Conservation (phyloP, 2,797 vertebrate genomes). For the Macropodus opercularis region DNA sequence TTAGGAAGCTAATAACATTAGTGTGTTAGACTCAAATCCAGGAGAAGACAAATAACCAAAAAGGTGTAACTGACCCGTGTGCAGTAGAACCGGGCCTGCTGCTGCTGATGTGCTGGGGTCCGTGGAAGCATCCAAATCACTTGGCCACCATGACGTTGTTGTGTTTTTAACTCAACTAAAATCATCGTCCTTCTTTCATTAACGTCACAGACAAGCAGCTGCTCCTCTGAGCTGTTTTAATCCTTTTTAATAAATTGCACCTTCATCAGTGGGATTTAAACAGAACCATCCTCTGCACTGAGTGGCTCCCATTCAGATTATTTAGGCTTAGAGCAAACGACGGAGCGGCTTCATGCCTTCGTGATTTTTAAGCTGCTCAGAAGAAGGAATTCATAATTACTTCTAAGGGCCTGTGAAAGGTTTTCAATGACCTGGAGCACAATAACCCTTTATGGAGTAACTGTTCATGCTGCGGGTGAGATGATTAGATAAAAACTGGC, state of each 20-base stretch:
- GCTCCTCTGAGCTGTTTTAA: constrained; percentile 23
- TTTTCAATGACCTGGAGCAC: constrained; percentile 60
- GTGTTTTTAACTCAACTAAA: not conserved
- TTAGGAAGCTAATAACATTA: too few species aligned
- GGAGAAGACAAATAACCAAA: too few species aligned
- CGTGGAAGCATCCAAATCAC: not conserved
- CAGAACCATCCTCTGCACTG: constrained; percentile 1
- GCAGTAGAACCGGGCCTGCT: too few species aligned
- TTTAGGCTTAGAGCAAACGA: constrained; percentile 10
- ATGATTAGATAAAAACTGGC: constrained; percentile 44
- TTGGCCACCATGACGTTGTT: not conserved
- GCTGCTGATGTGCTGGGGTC: too few species aligned
- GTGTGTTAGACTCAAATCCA: too few species aligned
- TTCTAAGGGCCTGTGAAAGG: constrained; percentile 38
- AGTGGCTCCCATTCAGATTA: constrained; percentile 37
- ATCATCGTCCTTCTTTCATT: not conserved
- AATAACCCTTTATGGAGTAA: constrained; percentile 55
- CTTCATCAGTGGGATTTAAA: constrained; percentile 40
- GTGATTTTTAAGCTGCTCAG: constrained; percentile 52
- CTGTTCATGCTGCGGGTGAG: constrained; percentile 23
- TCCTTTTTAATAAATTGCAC: constrained; percentile 20
- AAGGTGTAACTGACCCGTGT: too few species aligned
- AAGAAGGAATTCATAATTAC: constrained; percentile 63
- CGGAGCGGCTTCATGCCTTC: constrained; percentile 37
- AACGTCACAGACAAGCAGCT: constrained; percentile 13